Conservation (phyloP, 2,888 invertebrate genomes). For the Mechanitis mazaeus region DNA sequence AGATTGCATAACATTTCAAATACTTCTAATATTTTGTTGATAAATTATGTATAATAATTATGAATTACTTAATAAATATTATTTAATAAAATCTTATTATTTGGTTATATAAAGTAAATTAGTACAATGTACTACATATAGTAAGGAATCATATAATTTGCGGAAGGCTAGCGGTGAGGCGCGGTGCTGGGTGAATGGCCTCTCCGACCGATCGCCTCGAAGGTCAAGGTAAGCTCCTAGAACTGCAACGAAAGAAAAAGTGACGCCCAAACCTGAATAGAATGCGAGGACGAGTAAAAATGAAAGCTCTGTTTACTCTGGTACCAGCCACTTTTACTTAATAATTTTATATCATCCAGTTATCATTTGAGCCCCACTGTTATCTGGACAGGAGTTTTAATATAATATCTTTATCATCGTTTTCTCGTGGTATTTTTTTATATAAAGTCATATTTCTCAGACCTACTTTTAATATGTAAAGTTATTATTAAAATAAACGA, state of each 20-base stretch:
- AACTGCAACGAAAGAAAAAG: slow-evolving; percentile 70
- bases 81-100: background rate
- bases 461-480: too few species aligned
- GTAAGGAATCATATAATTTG: slow-evolving; percentile 30
- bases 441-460: too few species aligned
- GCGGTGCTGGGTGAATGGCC: slow-evolving; percentile 50
- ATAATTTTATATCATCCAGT: too few species aligned
- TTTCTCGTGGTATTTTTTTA: too few species aligned
- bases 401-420: too few species aligned
- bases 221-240: slow-evolving; percentile 65
- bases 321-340: background rate
- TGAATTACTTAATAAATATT: background rate
- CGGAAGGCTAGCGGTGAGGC: slow-evolving; percentile 33
- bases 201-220: slow-evolving; percentile 67
- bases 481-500: too few species aligned
- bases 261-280: slow-evolving; percentile 74
- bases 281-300: slow-evolving; percentile 72
- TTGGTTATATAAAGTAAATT: background rate
- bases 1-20: too few species aligned
- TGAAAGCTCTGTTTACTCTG: slow-evolving; percentile 53
- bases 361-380: too few species aligned
- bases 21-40: too few species aligned
- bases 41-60: too few species aligned
- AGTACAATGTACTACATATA: slow-evolving; percentile 14
- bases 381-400: too few species aligned